Conservation (phyloP, 2,797 vertebrate genomes). For the Hemitrygon akajei region DNA sequence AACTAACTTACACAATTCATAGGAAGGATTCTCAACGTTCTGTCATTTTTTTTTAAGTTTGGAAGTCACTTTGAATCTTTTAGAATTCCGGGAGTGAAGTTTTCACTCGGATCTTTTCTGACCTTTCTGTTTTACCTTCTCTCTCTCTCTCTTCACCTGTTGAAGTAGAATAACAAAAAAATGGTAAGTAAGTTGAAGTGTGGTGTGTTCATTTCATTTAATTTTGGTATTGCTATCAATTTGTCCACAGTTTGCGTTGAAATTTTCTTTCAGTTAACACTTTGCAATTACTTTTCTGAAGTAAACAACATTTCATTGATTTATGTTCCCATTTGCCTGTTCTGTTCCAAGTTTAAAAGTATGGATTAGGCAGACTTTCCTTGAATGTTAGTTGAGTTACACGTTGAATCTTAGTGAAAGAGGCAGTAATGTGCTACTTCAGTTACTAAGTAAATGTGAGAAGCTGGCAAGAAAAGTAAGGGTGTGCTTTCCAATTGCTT, state of each 20-base stretch:
- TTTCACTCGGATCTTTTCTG: slow-evolving; percentile 61
- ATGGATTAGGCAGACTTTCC: background rate
- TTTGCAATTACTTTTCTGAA: background rate
- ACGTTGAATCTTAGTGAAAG: background rate
- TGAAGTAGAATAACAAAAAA: slow-evolving; percentile 97
- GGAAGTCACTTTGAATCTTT: slow-evolving; percentile 43
- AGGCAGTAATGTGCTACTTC: background rate
- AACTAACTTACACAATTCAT: background rate
- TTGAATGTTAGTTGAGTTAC: background rate
- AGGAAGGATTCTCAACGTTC: background rate
- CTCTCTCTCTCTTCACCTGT: slow-evolving; percentile 65
- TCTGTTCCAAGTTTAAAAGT: slow-evolving; percentile 4
- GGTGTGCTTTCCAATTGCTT: too few species aligned
- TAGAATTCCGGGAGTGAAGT: slow-evolving; percentile 60
- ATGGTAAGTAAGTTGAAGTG: slow-evolving; percentile 89
- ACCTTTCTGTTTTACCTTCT: slow-evolving; percentile 68
- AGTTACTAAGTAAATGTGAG: background rate
- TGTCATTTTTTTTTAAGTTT: slow-evolving; percentile 31
- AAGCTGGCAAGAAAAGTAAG: background rate
- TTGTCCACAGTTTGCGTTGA: slow-evolving; percentile 8
- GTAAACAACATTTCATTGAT: slow-evolving; percentile 15
- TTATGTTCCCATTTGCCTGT: background rate
- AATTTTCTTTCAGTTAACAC: slow-evolving; percentile 17
- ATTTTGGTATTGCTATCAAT: slow-evolving; percentile 52
- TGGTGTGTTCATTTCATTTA: slow-evolving; percentile 61